These are phyloP conservation scores for Daktulosphaira vitifoliae DNA, from an alignment of 1,140 invertebrate species.

Conservation along the genomic window DNA sequence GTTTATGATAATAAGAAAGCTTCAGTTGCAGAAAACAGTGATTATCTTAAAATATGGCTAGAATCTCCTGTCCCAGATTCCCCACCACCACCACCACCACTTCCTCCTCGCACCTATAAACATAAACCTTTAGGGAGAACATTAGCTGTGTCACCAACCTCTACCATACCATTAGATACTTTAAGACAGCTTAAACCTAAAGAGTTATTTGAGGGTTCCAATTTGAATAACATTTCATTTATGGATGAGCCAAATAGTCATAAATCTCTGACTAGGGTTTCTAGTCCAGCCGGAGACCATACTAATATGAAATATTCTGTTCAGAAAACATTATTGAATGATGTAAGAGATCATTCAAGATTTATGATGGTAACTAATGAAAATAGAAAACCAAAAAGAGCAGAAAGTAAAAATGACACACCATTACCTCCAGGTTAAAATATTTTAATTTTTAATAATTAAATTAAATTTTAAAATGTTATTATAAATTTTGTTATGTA, in stretches of 20 bases:
- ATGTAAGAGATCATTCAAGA: constrained; percentile 6
- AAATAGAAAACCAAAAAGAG: constrained; percentile 18
- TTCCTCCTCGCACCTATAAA: constrained; percentile 43
- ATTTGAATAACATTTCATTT: constrained; percentile 31
- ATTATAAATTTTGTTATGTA: constrained; percentile 37
- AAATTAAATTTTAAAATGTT: background rate
- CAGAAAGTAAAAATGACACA: constrained; percentile 16
- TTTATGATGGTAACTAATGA: constrained; percentile 28
- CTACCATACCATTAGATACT: constrained; percentile 37
- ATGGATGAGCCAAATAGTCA: constrained; percentile 39
- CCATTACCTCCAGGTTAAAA: constrained; percentile 16
- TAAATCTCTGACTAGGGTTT: constrained; percentile 58
- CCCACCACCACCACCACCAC: constrained; percentile 42
- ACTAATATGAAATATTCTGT: constrained; percentile 48
- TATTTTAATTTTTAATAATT: constrained; percentile 2
- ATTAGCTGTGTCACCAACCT: constrained; percentile 40
- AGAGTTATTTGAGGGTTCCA: constrained; percentile 5
- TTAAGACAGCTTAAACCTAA: constrained; percentile 39
- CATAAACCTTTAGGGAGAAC: constrained; percentile 45
- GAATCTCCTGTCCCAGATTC: constrained; percentile 26
- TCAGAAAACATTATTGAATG: constrained; percentile 26
- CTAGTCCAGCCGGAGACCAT: constrained; percentile 69
- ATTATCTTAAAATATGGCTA: constrained; percentile 44
- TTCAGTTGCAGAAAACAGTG: constrained; percentile 37
- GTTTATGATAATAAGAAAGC: constrained; percentile 15